Conservation (phyloP, 2,888 invertebrate species). For the Brachypalpus laphriformis region DNA sequence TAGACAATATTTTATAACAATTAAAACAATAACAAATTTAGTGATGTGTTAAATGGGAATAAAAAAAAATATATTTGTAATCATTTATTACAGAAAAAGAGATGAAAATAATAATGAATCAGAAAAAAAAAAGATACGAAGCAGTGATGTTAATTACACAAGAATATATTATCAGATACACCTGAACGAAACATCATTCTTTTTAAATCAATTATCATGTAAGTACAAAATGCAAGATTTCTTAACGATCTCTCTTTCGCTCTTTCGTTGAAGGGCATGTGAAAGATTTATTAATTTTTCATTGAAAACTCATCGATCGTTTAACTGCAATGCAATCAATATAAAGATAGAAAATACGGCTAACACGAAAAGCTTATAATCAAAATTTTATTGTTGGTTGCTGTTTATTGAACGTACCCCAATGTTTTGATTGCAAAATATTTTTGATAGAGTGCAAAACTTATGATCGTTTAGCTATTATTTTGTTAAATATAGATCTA, state of each 20-base stretch:
- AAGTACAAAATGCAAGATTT: slow-evolving; percentile 62
- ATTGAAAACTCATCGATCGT: slow-evolving; percentile 20
- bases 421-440: not conserved
- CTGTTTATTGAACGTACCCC: not conserved
- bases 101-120: not conserved
- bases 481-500: not conserved
- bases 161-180: slow-evolving; percentile 43
- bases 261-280: slow-evolving; percentile 35
- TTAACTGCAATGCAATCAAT: not conserved
- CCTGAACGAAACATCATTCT: slow-evolving; percentile 43
- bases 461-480: not conserved
- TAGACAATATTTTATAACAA: not conserved
- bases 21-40: not conserved
- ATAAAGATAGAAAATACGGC: not conserved
- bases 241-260: slow-evolving; percentile 18
- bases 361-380: not conserved
- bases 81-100: slow-evolving; percentile 1
- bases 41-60: slow-evolving; percentile 58
- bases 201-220: slow-evolving; percentile 64
- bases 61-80: slow-evolving; percentile 12
- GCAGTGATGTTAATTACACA: slow-evolving; percentile 52
- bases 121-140: slow-evolving; percentile 4
- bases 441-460: not conserved
- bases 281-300: slow-evolving; percentile 22
- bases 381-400: not conserved